Conservation (phyloP, 2,113 vertebrate genomes). For the Ictalurus furcatus region DNA sequence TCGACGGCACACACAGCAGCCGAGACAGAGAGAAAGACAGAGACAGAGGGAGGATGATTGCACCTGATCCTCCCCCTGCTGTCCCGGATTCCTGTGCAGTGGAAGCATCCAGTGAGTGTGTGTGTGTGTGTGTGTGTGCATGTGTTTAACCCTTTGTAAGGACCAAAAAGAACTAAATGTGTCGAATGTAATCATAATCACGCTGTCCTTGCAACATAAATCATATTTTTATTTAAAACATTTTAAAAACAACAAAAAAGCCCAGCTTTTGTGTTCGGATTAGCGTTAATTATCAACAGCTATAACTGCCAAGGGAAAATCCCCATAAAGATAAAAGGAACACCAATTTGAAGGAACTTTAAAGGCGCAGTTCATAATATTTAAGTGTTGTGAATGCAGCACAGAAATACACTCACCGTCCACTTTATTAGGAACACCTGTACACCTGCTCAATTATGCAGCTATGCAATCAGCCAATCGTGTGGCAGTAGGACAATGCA, state of each 20-base stretch:
- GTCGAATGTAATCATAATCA: background rate
- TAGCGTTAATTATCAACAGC: too few species aligned
- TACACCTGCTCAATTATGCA: too few species aligned
- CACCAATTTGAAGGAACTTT: background rate
- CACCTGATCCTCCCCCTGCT: slow-evolving; percentile 57
- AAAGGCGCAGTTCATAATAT: background rate
- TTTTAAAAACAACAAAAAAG: background rate
- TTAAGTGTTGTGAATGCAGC: background rate
- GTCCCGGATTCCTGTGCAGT: slow-evolving; percentile 59
- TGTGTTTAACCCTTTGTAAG: background rate
- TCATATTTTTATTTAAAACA: background rate
- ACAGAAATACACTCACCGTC: background rate
- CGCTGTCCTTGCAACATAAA: background rate
- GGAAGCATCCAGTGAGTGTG: slow-evolving; percentile 68
- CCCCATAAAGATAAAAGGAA: background rate
- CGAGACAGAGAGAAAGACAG: slow-evolving; percentile 60
- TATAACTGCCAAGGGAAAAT: background rate
- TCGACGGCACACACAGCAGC: slow-evolving; percentile 52
- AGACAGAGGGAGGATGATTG: slow-evolving; percentile 59
- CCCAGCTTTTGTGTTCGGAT: background rate
- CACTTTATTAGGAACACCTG: too few species aligned
- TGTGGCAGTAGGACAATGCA: too few species aligned
- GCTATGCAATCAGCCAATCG: too few species aligned
- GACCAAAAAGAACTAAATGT: background rate
- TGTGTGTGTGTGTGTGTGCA: background rate